phyloP scores from a whole-genome alignment of 2,888 invertebrate genomes.

The Volucella inflata region DNA sequence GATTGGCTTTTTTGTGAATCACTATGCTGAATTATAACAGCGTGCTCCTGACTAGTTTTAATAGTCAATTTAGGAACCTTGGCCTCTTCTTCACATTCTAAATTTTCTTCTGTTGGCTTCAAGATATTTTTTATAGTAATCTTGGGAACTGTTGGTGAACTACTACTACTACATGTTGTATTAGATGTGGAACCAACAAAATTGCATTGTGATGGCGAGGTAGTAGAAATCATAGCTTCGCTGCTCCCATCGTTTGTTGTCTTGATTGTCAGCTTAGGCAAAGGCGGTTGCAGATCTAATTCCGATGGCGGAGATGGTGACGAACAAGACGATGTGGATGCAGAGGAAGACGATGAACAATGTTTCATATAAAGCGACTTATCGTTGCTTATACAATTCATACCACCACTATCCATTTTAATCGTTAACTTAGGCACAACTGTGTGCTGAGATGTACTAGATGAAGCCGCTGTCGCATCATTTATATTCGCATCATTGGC shows the following conservation, averaged over 20 bases:
- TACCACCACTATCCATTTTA: slow-evolving; percentile 79
- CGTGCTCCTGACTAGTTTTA: slow-evolving; percentile 82
- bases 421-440: slow-evolving; percentile 83
- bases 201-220: slow-evolving; percentile 78
- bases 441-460: slow-evolving; percentile 77
- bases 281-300: slow-evolving; percentile 80
- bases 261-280: slow-evolving; percentile 87
- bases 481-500: slow-evolving; percentile 78
- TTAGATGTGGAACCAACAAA: slow-evolving; percentile 73
- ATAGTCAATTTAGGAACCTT: slow-evolving; percentile 84
- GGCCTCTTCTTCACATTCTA: slow-evolving; percentile 57
- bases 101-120: slow-evolving; percentile 75
- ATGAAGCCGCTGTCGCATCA: slow-evolving; percentile 78
- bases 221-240: slow-evolving; percentile 81
- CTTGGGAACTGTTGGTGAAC: slow-evolving; percentile 85
- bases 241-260: slow-evolving; percentile 82
- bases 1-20: slow-evolving; percentile 81
- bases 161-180: slow-evolving; percentile 48
- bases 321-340: slow-evolving; percentile 73
- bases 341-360: slow-evolving; percentile 68
- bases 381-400: slow-evolving; percentile 76
- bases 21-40: slow-evolving; percentile 84
- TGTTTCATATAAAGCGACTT: slow-evolving; percentile 60
- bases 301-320: slow-evolving; percentile 72
- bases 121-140: slow-evolving; percentile 85